These are phyloP conservation scores for Vicugna pacos DNA, from an alignment of 2,113 vertebrate species.

Conservation along the genomic window DNA sequence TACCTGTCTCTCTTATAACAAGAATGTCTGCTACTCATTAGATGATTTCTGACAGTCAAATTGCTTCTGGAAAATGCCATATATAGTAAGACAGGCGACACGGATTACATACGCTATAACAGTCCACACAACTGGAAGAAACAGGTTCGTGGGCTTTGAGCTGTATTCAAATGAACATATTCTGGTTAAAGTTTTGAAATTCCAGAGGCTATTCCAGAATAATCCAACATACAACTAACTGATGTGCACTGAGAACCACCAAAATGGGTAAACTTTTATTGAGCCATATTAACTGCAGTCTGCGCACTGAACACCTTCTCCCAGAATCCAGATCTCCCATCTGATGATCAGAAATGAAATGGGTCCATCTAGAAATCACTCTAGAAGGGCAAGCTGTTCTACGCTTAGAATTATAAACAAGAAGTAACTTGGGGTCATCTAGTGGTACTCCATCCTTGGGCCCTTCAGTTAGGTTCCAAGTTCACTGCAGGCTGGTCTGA, in stretches of 20 bases:
- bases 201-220: background rate
- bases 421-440: background rate
- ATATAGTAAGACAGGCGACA: conserved; percentile 55
- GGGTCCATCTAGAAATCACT: background rate
- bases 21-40: background rate
- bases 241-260: background rate
- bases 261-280: background rate
- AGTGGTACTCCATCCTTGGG: fast-evolving
- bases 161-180: conserved; percentile 63
- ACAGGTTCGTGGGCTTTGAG: conserved; percentile 40
- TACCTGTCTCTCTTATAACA: background rate
- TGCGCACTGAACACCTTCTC: background rate
- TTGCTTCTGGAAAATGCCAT: conserved; percentile 46
- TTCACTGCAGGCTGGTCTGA: background rate
- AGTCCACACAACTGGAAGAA: background rate
- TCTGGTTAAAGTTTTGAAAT: background rate
- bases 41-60: background rate
- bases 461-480: background rate
- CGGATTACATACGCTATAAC: conserved; percentile 45
- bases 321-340: background rate
- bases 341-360: background rate
- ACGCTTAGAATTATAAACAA: background rate
- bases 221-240: background rate
- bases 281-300: background rate
- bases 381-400: background rate